A percentile compares a stretch with the other conserved stretches of the same genome.
Conservation (phyloP, 2,888 invertebrate genomes). For the Morpho achilles region DNA sequence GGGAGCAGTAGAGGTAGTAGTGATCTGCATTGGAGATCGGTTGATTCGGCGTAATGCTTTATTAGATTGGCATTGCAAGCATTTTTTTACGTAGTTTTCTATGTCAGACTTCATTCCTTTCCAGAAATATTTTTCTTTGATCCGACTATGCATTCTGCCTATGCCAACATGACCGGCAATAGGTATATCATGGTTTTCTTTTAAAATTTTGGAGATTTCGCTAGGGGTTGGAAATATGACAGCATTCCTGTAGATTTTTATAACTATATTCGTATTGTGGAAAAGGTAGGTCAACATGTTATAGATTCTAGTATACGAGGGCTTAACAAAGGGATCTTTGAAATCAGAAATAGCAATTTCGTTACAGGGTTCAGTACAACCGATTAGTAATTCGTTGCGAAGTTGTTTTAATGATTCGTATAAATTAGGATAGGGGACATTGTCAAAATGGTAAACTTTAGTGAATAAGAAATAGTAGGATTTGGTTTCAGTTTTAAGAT, state of each 20-base stretch:
- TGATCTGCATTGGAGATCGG: slow-evolving; percentile 30
- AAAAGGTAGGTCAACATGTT: too few relatives aligned
- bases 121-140: slow-evolving; percentile 10
- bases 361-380: too few relatives aligned
- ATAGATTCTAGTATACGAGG: too few relatives aligned
- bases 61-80: slow-evolving; percentile 1
- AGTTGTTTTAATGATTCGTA: slow-evolving; percentile 10
- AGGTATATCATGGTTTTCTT: slow-evolving; percentile 22
- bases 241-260: too few relatives aligned
- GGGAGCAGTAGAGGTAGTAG: slow-evolving; percentile 27
- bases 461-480: slow-evolving; percentile 18
- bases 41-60: slow-evolving; percentile 3
- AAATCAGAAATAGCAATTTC: too few relatives aligned
- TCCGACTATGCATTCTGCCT: slow-evolving; percentile 10
- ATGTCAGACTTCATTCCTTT: slow-evolving; percentile 5
- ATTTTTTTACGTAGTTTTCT: slow-evolving; percentile 8
- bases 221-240: slow-evolving; percentile 18
- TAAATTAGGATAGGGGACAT: slow-evolving; percentile 15
- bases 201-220: slow-evolving; percentile 15
- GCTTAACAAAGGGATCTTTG: too few relatives aligned
- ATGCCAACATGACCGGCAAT: slow-evolving; percentile 21
- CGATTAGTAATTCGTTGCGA: slow-evolving; percentile 4
- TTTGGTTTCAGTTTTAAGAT: slow-evolving; percentile 5
- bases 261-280: too few relatives aligned
- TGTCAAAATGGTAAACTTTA: slow-evolving; percentile 19